These are phyloP conservation scores for Nephila pilipes DNA, from an alignment of 1,140 invertebrate genomes.

Conservation along the genomic window DNA sequence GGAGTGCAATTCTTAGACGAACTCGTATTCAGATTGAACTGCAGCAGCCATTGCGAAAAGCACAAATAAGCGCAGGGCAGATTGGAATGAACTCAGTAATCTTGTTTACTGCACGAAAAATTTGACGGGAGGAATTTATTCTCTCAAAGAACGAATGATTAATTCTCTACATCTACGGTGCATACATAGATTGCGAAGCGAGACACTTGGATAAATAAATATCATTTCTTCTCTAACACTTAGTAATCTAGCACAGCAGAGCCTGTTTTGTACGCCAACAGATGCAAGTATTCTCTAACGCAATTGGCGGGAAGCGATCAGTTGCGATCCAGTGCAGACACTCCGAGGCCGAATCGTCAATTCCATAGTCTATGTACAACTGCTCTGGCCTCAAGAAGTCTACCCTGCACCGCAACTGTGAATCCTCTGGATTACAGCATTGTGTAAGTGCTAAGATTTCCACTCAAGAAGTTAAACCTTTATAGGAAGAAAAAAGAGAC, in stretches of 20 bases:
- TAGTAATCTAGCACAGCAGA: conserved; percentile 54
- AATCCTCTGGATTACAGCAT: conserved; percentile 43
- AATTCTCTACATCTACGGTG: not conserved
- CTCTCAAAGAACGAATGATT: not conserved
- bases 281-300: conserved; percentile 25
- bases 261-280: conserved; percentile 56
- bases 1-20: not conserved
- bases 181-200: not conserved
- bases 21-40: conserved; percentile 27
- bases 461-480: conserved; percentile 46
- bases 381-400: not conserved
- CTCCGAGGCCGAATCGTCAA: not conserved
- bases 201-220: conserved; percentile 68
- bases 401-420: not conserved
- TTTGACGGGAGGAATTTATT: not conserved
- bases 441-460: conserved; percentile 69
- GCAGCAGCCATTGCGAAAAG: not conserved
- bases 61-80: conserved; percentile 28
- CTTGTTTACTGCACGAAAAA: conserved; percentile 50
- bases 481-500: conserved; percentile 35
- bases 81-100: conserved; percentile 36
- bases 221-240: not conserved
- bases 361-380: conserved; percentile 46
- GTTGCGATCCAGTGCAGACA: not conserved
- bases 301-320: not conserved